A percentile compares a stretch with the other conserved stretches of the same genome.
Conservation (phyloP, 2,888 invertebrate species). For the Tuberolachnus salignus region DNA sequence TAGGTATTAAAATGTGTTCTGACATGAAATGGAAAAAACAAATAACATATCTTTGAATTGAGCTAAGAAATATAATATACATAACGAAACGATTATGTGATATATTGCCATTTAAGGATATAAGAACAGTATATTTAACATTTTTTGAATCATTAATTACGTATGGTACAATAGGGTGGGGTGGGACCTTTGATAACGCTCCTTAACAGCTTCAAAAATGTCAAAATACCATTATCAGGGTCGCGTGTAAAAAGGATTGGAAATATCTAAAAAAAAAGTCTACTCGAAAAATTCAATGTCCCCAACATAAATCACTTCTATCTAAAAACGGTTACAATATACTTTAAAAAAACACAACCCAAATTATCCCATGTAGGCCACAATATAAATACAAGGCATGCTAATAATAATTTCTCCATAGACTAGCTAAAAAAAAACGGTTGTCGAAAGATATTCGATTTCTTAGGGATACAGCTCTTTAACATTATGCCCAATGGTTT, state of each 20-base stretch:
- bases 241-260: background rate
- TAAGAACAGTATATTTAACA: background rate
- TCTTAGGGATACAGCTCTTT: background rate
- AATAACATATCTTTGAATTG: no score
- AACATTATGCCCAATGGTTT: background rate
- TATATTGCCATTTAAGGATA: background rate
- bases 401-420: background rate
- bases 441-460: background rate
- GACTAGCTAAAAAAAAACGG: background rate
- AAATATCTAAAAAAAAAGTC: background rate
- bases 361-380: background rate
- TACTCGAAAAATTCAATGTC: background rate
- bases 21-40: background rate
- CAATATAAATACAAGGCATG: background rate
- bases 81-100: no score
- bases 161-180: background rate
- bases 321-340: background rate
- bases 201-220: background rate
- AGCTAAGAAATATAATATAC: no score
- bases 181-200: background rate
- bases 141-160: background rate
- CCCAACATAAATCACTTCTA: background rate
- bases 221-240: slow-evolving; percentile 6
- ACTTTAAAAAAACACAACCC: background rate
- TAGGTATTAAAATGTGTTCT: background rate